A percentile compares a stretch with the other conserved stretches of the same genome.
Evolutionary conservation across 2,888 invertebrate genomes (phyloP).

Genomic region (Capitulum mitella): DNA sequence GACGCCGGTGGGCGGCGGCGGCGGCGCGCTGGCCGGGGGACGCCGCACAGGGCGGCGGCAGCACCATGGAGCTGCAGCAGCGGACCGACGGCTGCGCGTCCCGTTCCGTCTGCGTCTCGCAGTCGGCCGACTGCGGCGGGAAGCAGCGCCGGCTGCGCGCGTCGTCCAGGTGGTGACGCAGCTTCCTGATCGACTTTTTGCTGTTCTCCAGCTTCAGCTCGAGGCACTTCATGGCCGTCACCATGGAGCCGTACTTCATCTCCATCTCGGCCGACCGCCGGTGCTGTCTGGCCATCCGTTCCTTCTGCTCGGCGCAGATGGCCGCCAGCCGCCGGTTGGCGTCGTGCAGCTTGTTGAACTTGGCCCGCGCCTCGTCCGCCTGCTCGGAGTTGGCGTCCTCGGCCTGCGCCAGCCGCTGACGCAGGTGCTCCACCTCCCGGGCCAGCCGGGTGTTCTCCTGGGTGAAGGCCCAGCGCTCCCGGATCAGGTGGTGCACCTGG

Average conservation of each 20-base stretch:
- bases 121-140: slow-evolving; percentile 44
- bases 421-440: slow-evolving; percentile 95
- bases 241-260: slow-evolving; percentile 81
- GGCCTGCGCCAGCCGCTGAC: slow-evolving; percentile 82
- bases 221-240: slow-evolving; percentile 85
- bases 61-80: slow-evolving; percentile 52
- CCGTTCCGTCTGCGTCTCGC: background rate
- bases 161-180: slow-evolving; percentile 73
- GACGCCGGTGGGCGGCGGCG: slow-evolving; percentile 53
- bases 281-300: slow-evolving; percentile 43
- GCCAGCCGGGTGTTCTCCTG: slow-evolving; percentile 77
- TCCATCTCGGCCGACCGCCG: slow-evolving; percentile 71
- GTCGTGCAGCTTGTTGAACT: slow-evolving; percentile 45
- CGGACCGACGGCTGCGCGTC: slow-evolving; percentile 39
- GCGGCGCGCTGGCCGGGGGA: too few species aligned
- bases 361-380: slow-evolving; percentile 53
- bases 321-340: slow-evolving; percentile 65
- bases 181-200: slow-evolving; percentile 57
- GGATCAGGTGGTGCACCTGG: slow-evolving; percentile 11
- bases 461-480: background rate
- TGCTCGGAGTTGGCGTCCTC: slow-evolving; percentile 83
- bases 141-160: slow-evolving; percentile 71
- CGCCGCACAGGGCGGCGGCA: too few species aligned
- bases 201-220: slow-evolving; percentile 80
- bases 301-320: slow-evolving; percentile 41